Conservation (phyloP, 1,140 invertebrate species). For the Eueides isabella region DNA sequence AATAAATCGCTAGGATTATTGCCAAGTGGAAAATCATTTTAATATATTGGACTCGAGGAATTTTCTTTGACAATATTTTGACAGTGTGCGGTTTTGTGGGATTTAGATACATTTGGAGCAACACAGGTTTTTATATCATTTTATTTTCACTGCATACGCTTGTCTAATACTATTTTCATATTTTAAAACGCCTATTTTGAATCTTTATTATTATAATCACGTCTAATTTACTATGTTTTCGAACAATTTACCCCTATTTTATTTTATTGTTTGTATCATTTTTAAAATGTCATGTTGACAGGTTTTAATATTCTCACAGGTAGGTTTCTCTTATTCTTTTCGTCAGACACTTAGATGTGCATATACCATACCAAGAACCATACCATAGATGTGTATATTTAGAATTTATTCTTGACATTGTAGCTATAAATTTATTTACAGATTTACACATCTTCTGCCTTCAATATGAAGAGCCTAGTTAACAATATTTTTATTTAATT, state of each 20-base stretch:
- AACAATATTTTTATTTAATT: too few relatives aligned
- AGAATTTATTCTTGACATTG: too few relatives aligned
- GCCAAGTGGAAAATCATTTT: slow-evolving; percentile 79
- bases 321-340: background rate
- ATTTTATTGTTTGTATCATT: background rate
- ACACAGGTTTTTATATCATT: slow-evolving; percentile 53
- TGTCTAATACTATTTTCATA: slow-evolving; percentile 48
- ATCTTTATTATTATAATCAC: slow-evolving; percentile 34
- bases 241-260: background rate
- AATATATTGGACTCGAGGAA: slow-evolving; percentile 79
- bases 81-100: slow-evolving; percentile 70
- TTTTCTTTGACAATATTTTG: slow-evolving; percentile 82
- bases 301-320: background rate
- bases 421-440: too few relatives aligned
- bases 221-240: background rate
- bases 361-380: too few relatives aligned
- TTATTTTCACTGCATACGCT: slow-evolving; percentile 49
- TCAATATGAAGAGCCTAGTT: too few relatives aligned
- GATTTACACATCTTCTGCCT: too few relatives aligned
- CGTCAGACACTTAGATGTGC: too few relatives aligned
- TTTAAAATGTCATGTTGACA: background rate
- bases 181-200: slow-evolving; percentile 65
- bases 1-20: slow-evolving; percentile 81
- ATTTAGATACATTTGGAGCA: slow-evolving; percentile 59
- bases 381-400: too few relatives aligned